phyloP scores from a whole-genome alignment of 1,140 invertebrate species.

The Cyclargus thomasi region DNA sequence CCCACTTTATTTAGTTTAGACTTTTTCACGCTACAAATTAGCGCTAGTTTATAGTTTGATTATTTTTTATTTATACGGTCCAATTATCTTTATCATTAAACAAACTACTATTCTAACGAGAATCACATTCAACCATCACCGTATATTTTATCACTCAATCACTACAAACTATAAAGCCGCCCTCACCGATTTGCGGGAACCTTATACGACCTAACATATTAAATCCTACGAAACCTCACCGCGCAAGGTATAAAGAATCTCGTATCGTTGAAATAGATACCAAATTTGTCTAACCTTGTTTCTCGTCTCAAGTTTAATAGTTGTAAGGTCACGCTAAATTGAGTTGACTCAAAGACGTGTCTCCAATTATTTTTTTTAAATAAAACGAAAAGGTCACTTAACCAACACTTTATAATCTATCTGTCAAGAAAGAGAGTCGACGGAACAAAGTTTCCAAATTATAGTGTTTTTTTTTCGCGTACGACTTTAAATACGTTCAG shows the following conservation, averaged over 20 bases:
- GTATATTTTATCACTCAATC: background rate
- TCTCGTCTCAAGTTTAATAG: background rate
- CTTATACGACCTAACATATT: background rate
- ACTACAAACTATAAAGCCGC: background rate
- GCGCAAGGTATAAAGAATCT: background rate
- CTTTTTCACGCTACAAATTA: too few species aligned
- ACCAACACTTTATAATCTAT: background rate
- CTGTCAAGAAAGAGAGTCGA: too few species aligned
- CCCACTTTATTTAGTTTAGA: too few species aligned
- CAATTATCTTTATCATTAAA: too few species aligned
- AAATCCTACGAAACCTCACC: background rate
- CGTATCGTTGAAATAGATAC: background rate
- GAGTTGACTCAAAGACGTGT: background rate
- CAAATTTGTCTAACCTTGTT: background rate
- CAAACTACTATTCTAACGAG: too few species aligned
- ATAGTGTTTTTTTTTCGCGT: too few species aligned
- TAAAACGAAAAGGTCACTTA: background rate
- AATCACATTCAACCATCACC: too few species aligned
- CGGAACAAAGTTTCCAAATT: too few species aligned
- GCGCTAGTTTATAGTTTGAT: too few species aligned
- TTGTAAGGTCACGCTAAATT: background rate
- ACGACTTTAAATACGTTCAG: too few species aligned
- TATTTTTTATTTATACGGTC: too few species aligned
- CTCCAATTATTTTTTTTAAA: background rate
- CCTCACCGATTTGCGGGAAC: background rate